Percentiles rank a stretch among this genome's conserved stretches.
Evolutionary conservation across 1,140 invertebrate species (phyloP).

Genomic region (Drosophila sulfurigaster): DNA sequence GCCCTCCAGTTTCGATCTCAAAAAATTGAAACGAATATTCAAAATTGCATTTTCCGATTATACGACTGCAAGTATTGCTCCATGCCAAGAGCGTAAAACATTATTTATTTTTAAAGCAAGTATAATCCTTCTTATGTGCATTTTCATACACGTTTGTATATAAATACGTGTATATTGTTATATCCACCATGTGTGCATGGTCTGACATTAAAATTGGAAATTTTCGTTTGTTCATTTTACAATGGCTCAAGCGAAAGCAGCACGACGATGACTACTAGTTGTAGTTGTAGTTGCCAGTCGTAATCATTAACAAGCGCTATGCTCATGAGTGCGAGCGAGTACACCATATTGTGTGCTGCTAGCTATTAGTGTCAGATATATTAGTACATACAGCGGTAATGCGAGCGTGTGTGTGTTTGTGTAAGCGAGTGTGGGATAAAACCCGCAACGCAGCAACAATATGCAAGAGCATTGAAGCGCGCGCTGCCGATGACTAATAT

Average conservation of each 20-base stretch:
- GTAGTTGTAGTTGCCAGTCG: constrained; percentile 17
- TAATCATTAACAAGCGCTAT: constrained; percentile 13
- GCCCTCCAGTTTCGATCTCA: constrained; percentile 36
- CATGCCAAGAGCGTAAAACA: neutral
- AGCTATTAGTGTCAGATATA: constrained; percentile 55
- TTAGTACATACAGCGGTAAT: constrained; percentile 36
- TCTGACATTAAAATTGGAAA: constrained; percentile 54
- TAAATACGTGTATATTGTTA: constrained; percentile 23
- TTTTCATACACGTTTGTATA: constrained; percentile 14
- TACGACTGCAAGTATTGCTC: neutral
- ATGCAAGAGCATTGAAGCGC: constrained; percentile 50
- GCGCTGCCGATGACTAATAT: constrained; percentile 55
- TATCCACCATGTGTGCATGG: constrained; percentile 48
- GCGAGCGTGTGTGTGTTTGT: constrained; percentile 17
- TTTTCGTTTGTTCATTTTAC: constrained; percentile 51
- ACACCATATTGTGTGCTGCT: constrained; percentile 16
- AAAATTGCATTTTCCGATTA: constrained; percentile 33
- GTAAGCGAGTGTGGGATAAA: constrained; percentile 50
- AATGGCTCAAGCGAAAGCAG: constrained; percentile 48
- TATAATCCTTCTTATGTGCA: constrained; percentile 18
- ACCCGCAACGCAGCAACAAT: constrained; percentile 44
- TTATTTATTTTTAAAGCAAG: constrained; percentile 41
- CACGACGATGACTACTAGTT: constrained; percentile 30
- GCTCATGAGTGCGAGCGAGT: constrained; percentile 32
- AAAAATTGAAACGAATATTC: constrained; percentile 41